Conservation (phyloP, 2,888 invertebrate genomes). For the Archaeoteleia sp. region DNA sequence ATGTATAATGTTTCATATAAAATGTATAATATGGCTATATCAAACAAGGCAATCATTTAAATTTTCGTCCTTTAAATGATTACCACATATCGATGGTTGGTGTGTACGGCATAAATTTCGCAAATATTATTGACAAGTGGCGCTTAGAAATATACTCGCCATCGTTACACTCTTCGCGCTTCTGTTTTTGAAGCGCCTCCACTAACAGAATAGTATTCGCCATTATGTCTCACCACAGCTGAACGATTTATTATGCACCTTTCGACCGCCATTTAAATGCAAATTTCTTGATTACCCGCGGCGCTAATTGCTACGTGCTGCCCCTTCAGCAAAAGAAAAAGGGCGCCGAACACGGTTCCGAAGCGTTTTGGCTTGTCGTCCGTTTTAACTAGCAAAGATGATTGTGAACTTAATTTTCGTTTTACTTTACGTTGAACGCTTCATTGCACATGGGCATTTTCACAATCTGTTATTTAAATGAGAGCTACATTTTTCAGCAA, state of each 20-base stretch:
- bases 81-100: no score
- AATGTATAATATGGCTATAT: no score
- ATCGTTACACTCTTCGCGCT: background rate
- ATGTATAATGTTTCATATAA: no score
- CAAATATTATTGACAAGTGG: no score
- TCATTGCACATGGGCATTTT: background rate
- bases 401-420: slow-evolving; percentile 14
- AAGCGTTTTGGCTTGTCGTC: slow-evolving; percentile 33
- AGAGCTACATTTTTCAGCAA: no score
- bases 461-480: slow-evolving; percentile 32
- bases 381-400: slow-evolving; percentile 11
- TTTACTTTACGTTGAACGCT: background rate
- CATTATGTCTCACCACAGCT: slow-evolving; percentile 54
- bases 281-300: slow-evolving; percentile 70
- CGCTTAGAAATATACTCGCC: no score
- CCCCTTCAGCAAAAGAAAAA: slow-evolving; percentile 26
- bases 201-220: slow-evolving; percentile 7
- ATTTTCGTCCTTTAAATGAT: no score
- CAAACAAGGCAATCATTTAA: no score
- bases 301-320: slow-evolving; percentile 70
- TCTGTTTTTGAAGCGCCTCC: slow-evolving; percentile 1
- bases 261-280: slow-evolving; percentile 71
- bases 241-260: slow-evolving; percentile 68
- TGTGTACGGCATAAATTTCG: no score
- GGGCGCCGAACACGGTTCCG: slow-evolving; percentile 43